Conservation (phyloP, 2,113 vertebrate genomes). For the Murina feae region DNA sequence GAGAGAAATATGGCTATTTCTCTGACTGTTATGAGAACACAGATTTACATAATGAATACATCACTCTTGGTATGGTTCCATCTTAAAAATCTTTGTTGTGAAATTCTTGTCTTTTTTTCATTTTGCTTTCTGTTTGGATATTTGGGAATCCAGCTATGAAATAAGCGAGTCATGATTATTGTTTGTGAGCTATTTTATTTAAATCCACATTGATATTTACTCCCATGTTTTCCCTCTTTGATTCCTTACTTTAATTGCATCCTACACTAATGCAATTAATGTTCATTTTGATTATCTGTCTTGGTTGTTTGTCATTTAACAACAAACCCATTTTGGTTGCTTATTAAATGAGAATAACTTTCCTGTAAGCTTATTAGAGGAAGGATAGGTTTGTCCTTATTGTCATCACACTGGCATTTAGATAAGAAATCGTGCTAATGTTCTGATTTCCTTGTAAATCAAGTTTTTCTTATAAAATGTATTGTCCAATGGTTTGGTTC, state of each 20-base stretch:
- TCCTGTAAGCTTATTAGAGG: background rate
- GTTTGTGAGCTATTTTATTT: background rate
- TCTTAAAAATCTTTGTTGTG: background rate
- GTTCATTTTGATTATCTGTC: background rate
- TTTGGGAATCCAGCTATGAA: background rate
- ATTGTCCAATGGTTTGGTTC: background rate
- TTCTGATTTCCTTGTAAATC: background rate
- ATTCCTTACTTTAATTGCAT: conserved; percentile 3
- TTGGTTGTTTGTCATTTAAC: conserved; percentile 5
- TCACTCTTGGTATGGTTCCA: background rate
- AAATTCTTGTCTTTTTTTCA: background rate
- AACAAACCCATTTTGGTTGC: background rate
- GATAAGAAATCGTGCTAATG: background rate
- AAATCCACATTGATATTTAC: background rate
- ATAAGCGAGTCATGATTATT: background rate
- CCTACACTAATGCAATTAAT: background rate
- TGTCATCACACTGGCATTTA: background rate
- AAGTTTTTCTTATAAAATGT: background rate
- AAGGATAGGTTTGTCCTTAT: background rate
- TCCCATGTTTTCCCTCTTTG: background rate
- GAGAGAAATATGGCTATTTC: background rate
- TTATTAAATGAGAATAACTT: background rate
- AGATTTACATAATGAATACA: background rate
- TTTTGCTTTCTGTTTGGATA: background rate
- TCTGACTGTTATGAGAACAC: background rate